phyloP scores from a whole-genome alignment of 2,797 vertebrate genomes.

The Psittacula derbiana region DNA sequence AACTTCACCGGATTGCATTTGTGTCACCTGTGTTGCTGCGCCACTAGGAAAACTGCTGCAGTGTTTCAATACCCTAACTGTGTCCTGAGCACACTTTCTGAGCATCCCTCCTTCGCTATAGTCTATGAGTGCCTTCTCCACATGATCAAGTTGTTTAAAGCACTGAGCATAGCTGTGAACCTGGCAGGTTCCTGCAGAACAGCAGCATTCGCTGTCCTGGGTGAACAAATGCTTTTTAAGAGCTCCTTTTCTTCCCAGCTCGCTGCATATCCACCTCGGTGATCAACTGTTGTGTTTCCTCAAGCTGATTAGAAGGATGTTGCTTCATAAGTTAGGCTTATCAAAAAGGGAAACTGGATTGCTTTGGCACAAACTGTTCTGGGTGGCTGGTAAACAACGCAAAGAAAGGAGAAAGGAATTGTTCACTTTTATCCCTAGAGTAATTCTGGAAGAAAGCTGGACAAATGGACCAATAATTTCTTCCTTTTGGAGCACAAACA shows the following conservation, averaged over 20 bases:
- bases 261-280: not conserved
- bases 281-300: not conserved
- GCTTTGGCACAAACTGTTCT: not conserved
- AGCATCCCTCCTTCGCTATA: not conserved
- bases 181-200: not conserved
- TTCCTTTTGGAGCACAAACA: not conserved
- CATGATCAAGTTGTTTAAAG: not conserved
- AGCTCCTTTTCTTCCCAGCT: not conserved
- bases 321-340: not conserved
- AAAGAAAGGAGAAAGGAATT: not conserved
- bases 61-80: not conserved
- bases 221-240: not conserved
- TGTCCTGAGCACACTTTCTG: not conserved
- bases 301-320: not conserved
- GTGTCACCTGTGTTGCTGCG: not conserved
- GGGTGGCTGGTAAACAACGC: not conserved
- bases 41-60: not conserved
- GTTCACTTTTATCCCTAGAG: not conserved
- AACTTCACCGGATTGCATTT: not conserved
- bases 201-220: not conserved
- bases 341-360: not conserved
- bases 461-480: not conserved
- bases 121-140: not conserved
- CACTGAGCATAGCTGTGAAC: not conserved
- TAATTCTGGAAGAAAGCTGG: not conserved